These are phyloP conservation scores for Ectropis crepuscularia DNA, from an alignment of 2,888 invertebrate species.

Conservation along the genomic window DNA sequence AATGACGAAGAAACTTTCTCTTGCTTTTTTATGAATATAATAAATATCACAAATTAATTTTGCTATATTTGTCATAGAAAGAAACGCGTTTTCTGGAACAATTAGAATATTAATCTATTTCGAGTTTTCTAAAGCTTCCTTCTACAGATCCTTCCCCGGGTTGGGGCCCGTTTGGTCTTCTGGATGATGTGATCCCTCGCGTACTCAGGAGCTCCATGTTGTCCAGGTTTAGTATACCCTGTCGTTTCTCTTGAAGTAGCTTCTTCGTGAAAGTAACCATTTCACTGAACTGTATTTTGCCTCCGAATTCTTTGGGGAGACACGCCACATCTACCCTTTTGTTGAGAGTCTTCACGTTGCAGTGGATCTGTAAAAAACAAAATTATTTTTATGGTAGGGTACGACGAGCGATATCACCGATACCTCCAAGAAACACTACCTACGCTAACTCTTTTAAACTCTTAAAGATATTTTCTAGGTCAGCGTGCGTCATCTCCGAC, in stretches of 20 bases:
- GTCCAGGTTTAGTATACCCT: constrained; percentile 85
- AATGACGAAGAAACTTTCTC: too few relatives aligned
- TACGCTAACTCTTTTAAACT: too few relatives aligned
- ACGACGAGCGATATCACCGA: too few relatives aligned
- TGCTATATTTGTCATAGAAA: too few relatives aligned
- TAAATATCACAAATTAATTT: too few relatives aligned
- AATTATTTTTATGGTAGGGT: too few relatives aligned
- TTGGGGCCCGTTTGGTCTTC: constrained; percentile 56
- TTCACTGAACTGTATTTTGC: constrained; percentile 87
- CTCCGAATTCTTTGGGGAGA: constrained; percentile 90
- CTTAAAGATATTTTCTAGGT: too few relatives aligned
- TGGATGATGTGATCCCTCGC: constrained; percentile 76
- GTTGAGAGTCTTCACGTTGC: constrained; percentile 84
- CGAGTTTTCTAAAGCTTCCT: constrained; percentile 89
- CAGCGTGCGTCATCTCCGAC: too few relatives aligned
- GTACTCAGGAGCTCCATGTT: constrained; percentile 87
- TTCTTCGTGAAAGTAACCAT: constrained; percentile 89
- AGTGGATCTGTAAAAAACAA: constrained; percentile 79
- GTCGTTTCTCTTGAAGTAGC: constrained; percentile 85
- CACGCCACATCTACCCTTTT: constrained; percentile 85
- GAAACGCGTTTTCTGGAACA: too few relatives aligned
- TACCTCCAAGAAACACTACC: too few relatives aligned
- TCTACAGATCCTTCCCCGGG: constrained; percentile 67
- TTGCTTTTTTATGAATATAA: too few relatives aligned
- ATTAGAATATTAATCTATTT: constrained; percentile 82